Evolutionary conservation across 2,113 vertebrate genomes (phyloP).

Genomic region (Indri indri): DNA sequence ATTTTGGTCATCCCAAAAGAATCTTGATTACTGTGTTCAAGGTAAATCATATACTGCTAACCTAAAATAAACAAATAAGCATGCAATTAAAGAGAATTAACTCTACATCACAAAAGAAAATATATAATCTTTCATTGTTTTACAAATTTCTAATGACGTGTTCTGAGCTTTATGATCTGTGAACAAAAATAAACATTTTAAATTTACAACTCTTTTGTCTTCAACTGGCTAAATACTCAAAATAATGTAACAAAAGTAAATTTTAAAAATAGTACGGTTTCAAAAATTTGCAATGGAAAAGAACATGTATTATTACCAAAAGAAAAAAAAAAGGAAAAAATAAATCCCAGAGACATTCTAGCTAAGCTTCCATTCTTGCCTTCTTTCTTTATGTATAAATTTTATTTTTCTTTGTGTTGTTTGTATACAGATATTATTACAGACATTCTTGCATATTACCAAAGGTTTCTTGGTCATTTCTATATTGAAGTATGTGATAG

Average conservation of each 20-base stretch:
- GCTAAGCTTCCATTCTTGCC: background rate
- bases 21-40: background rate
- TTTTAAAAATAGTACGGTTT: background rate
- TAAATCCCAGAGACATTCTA: background rate
- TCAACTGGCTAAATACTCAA: background rate
- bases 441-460: background rate
- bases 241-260: background rate
- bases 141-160: background rate
- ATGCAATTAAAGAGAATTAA: background rate
- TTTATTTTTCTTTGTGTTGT: background rate
- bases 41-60: background rate
- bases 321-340: background rate
- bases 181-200: background rate
- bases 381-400: background rate
- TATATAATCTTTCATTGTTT: background rate
- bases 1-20: background rate
- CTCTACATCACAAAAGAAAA: background rate
- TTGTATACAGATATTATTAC: background rate
- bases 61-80: background rate
- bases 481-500: background rate
- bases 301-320: background rate
- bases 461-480: background rate
- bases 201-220: background rate
- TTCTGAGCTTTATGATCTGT: background rate
- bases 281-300: background rate